Evolutionary conservation across 2,888 invertebrate species (phyloP).

Genomic region (Willowsia nigromaculata): DNA sequence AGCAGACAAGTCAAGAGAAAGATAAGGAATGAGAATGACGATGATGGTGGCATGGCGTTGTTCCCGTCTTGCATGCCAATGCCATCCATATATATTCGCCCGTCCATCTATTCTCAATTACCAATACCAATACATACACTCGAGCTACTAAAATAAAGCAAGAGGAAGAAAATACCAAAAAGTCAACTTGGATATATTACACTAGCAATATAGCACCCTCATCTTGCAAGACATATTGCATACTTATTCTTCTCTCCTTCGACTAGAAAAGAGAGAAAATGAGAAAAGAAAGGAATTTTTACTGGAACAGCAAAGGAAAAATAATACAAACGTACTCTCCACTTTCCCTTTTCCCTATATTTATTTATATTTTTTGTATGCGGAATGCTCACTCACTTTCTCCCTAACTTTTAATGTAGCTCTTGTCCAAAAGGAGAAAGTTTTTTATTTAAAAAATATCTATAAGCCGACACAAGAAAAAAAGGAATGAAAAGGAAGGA

Average conservation of each 20-base stretch:
- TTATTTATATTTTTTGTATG: constrained; percentile 5
- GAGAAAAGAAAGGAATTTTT: constrained; percentile 53
- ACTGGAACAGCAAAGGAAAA: constrained; percentile 12
- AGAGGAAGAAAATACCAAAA: constrained; percentile 40
- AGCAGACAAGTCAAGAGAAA: not conserved
- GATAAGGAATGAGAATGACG: not conserved
- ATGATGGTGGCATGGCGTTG: not conserved
- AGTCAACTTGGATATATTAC: constrained; percentile 62
- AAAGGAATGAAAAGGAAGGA: constrained; percentile 7
- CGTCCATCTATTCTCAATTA: constrained; percentile 45
- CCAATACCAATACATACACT: constrained; percentile 11
- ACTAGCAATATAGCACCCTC: not conserved
- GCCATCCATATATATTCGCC: constrained; percentile 16
- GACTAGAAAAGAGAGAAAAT: constrained; percentile 31
- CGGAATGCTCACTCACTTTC: not conserved
- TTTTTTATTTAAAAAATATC: constrained; percentile 50
- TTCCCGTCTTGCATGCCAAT: constrained; percentile 48
- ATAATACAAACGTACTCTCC: not conserved
- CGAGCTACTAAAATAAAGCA: too few relatives aligned
- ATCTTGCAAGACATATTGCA: constrained; percentile 31
- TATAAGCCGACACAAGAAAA: too few relatives aligned
- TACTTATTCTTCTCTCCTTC: not conserved
- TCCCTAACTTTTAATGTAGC: not conserved
- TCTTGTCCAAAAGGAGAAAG: constrained; percentile 15
- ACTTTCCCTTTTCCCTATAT: not conserved